Evolutionary conservation across 2,888 invertebrate species (phyloP), one percentile per base, ranked within the genome.

Genomic region (Luperina nickerlii): DNA sequence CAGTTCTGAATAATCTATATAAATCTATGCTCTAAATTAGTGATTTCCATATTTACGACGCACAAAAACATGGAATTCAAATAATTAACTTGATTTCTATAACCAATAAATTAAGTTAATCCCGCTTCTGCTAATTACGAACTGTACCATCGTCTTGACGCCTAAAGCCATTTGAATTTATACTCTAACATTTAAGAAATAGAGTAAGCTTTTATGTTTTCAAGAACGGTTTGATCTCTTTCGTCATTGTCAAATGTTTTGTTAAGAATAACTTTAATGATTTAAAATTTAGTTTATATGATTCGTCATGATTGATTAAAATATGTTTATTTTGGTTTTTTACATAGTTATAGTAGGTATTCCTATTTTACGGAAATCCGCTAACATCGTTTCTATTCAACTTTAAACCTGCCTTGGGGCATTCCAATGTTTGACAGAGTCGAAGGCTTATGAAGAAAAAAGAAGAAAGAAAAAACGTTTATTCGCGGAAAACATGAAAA

Each of bases 81-180:
- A 81, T 88, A 85, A 87, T 88, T 87, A 87, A 85, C 74, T 87
- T 79, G 69, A 78, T 83, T 88, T 82, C 86, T 78, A 83, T 83
- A 83, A 48, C 68, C 57, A 74, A 86, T 87, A 85, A 88, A 83
- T 87, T 83, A 69, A 78, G 60, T 74, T 75, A 76, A 87, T 83
- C 63, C 81, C 72, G 70, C 74, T 83, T 86, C 83, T 78, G 88
- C 86, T 87, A 87, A 87, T 87, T 87, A 87, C 76, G 18, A 78
- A 72, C 67, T 80, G 66, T 81, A 75, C 20, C 74, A 73, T 75
- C 74, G n/a, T 71, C 60, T 24, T 42, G 2, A 62, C 11, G 20
- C 27, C 42, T 42, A 76, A 76, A 69, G 75, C 54, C 32, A 72
- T 70, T 73, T 60, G 9, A 87, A 76, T 76, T 20, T 78, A 65